Evolutionary conservation across 2,888 invertebrate genomes (phyloP), one percentile per base, ranked within the genome.

Genomic region (Odontocolon sp.): DNA sequence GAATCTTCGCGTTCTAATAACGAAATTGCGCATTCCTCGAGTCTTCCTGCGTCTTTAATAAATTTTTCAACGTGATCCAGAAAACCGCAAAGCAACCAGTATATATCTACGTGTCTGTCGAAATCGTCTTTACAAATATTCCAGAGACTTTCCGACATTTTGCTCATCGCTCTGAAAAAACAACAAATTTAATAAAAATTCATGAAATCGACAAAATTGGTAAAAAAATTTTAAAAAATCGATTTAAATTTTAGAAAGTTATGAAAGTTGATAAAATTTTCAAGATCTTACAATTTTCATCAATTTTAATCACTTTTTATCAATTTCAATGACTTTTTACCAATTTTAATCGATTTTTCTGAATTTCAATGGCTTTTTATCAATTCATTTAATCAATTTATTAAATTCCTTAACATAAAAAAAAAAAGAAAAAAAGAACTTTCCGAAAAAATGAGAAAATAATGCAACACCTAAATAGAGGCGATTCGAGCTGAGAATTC

Each of bases 71-170:
- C 94, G 56, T 94, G 93, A 72, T 94, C 93, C 71, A 95, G 94
- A 82, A 97, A 94, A 16, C 94, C 94, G 87, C 95, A 95, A 0
- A 95, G 93, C 52, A 97, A 91, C 96, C 97, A 97, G 91, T 96
- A 97, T 0, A 95, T 93, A 83, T 97, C 96, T 0, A 95, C 93
- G 14, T 87, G 52, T 45, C 86, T 87, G 21, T 88, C 85, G 8
- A 85, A 81, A 26, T 88, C 85, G 16, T 84, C 93, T 31, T 95
- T 94, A 82, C 95, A 95, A 70, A 96, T 92, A 82, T 95, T 93
- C 73, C 94, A 91, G 0, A 97, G 90, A 0, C 95, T 93, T 73
- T 94, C 93, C 0, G 94, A 94, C 85, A 90, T 87, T 85, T 84
- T 87, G 57, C 83, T 85, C 89, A 90, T 90, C 38, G 89, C 86